Evolutionary conservation across 1,140 invertebrate genomes (phyloP), one percentile per base, ranked within the genome.

Genomic region (Drosophila micromelanica): DNA sequence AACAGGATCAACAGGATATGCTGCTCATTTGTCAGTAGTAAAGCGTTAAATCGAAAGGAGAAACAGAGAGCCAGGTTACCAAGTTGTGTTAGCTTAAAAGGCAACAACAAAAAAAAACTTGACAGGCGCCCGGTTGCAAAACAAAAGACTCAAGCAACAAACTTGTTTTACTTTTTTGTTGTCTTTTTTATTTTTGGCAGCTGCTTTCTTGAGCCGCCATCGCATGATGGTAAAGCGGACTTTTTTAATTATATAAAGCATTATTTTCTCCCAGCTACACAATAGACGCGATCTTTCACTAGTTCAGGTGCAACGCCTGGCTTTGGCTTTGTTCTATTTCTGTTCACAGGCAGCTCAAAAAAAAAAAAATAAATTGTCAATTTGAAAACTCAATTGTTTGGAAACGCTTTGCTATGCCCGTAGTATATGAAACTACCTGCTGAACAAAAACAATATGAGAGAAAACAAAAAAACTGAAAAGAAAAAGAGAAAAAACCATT

Each of bases 1-100:
- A 80, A 80, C 84, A 84, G 84, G 82, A 89, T 87, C 76, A 84
- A 90, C 84, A 89, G 84, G 84, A 89, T 89, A 90, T 90, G 79
- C 79, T 80, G 73, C 69, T 84, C 85, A 89, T 89, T 90, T 90
- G 84, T 89, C 85, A 90, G 85, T 67, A 67, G 67, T 42, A 62
- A 80, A 89, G 84, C 76, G 73, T 80, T 78, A 84, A 76, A 57
- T 73, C 73, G 73, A 68, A 52, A 13, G 49, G 35, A 46, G 51
- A 37, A n/a, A 12, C 12, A 23, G 35, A 13, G 32, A 61, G 30
- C 12, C n/a, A 60, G 63, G 27, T 13, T 51, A 37, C 17, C 32
- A 15, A 42, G 13, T 46, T 60, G 15, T 15, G 55, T 57, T 60
- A 60, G 57, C n/a, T 23, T 45, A 56, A 65, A 49, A 64, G 49